Base-by-base conservation (phyloP, 2,113 vertebrate genomes). In the Nothobranchius kuhntae region DNA sequence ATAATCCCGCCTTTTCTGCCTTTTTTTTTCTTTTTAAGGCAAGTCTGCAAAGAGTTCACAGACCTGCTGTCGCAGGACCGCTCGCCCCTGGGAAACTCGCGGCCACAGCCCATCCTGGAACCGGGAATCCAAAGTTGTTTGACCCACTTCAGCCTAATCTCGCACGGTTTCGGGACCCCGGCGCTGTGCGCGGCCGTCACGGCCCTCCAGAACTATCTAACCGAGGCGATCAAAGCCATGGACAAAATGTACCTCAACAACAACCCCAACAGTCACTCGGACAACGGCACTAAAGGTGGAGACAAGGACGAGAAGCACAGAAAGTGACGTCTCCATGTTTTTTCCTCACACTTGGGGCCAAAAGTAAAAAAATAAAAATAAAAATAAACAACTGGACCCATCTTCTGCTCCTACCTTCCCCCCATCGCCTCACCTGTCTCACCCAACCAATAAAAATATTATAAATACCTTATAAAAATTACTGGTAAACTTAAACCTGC, bases 211-310 rank as follows among this genome's bases (percentile, higher is more conserved):
- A 99, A 99, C 96, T 99, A 99, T 97, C 95, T 99, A 91, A 99
- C 97, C 76, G 98, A 99, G 95, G 98, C 98, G 15, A 96, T 99
- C 90, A 99, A 99, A 94, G 97, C 98, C 91, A 98, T 99, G 97
- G 97, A 99, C 96, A 99, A 99, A 96, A 98, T 99, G 97, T 99
- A 99, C 95, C 96, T 99, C 94, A 99, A 96, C 94, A 98, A 95
- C 93, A 96, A 96, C 89, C 96, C 96, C 87, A 98, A 96, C 95
- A 97, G 95, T 92, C 96, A 98, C 94, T 96, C 96, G 90, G 97
- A 99, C 89, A 96, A 91, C 93, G 95, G 94, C 93, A 94, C 94
- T 94, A 99, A 99, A 94, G 95, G 95, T 84, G 92, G 96, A 61
- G 97, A 99, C 93, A 99, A 99, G 94, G 98, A 99, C 89, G 98